Base-by-base conservation (phyloP, 2,888 invertebrate species). In the Amorpha juglandis region DNA sequence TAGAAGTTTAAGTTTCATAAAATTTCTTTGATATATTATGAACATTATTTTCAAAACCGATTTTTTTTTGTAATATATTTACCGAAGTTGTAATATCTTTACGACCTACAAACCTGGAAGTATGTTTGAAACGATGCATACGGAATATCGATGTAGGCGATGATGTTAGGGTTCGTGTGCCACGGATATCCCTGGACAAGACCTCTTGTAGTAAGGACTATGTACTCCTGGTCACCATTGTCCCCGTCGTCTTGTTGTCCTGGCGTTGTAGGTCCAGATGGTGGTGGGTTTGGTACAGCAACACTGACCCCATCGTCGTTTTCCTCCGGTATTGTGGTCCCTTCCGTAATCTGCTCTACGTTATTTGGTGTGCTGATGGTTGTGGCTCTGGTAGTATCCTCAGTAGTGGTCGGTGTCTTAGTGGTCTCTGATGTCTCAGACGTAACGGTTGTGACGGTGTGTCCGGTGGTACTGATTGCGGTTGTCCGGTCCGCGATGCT, bases 91-190 rank as follows among this genome's bases (percentile, higher is more conserved):
- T n/a, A 33, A 35, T 8, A 16, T 11, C 6, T 38, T 38, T 35
- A 4, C n/a, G 6, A 51, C 21, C 11, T n/a, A 68, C 71, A 51
- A 78, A 90, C 90, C 81, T 82, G 77, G 73, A 89, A 88, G 12
- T 72, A 74, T 16, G 69, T 66, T 4, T 63, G 67, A 64, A 84
- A 80, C 50, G 71, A 69, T 68, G 89, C 91, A 62, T 91, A 91
- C 0, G 89, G 88, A 71, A 91, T 86, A 69, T 90, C 90, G 55
- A 84, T 80, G 65, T 76, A 89, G 51, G 80, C 76, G 6, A 79
- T 67, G 53, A 88, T 86, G 1, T 78, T 74, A 7, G 62, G 19
- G 3, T 76, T 75, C 0, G 74, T 69, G 6, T 68, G 67, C 77
- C 82, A 80, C 27, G 64, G 47, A 27, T 70, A 69, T 14, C 89